Base-by-base conservation (phyloP, 53 echinoderm and acorn worm species). In the Henricia sp. region DNA sequence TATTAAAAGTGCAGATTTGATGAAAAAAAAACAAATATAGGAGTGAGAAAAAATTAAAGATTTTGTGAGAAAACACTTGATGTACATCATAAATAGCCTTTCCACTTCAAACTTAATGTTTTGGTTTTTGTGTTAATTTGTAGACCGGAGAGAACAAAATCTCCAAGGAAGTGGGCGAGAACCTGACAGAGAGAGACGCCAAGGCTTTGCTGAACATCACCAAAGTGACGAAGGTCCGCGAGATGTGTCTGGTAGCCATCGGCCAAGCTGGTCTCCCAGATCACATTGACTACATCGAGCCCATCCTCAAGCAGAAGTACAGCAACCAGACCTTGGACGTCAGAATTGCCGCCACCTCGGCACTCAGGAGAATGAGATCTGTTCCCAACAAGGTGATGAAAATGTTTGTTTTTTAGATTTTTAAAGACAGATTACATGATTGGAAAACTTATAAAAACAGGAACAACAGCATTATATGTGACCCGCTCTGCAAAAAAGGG, bases 221-320 rank as follows among this genome's bases (percentile, higher is more conserved):
- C 59, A 59, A 33, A 14, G 51, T 44, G 16, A 86, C 78, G 62
- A 86, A 90, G 70, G 42, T 90, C 44, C 83, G 83, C 12, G 72
- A 73, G 55, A 88, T 88, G 88, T 90, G 90, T 41, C 17, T 90
- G 42, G 53, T 86, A 1, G 70, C 90, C 44, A 90, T 86, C 37
- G 90, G 90, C 17, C 71, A 90, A 50, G 74, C 86, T 24, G 90
- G 86, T 6, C 66, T 90, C 11, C 52, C 55, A n/a, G 71, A 80
- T 37, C 57, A 80, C 41, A 24, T 74, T 20, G 2, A 53, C 50
- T 17, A 43, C 80, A 32, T 80, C 50, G 25, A 80, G 46, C 80
- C 33, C 43, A 64, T 80, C 64, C 62, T 80, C 10, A 26, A 80
- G 19, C 80, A 64, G 80, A 80, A 41, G 20, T 30, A 32, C 59